Evolutionary conservation across 1,140 invertebrate species (phyloP).

Genomic region (Caenorhabditis briggsae): DNA sequence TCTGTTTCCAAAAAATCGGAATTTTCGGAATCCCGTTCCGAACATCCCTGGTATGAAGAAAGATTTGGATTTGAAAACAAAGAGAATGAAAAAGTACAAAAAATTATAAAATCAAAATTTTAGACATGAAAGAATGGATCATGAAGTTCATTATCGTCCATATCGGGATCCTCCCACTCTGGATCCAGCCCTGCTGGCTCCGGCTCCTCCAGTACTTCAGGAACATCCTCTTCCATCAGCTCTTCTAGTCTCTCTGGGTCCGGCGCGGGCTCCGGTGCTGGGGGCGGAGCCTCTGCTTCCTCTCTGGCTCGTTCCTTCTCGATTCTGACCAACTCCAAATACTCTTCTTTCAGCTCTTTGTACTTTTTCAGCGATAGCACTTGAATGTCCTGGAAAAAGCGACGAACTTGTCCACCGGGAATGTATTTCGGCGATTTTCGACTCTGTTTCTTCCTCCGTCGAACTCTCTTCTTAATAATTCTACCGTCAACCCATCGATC

Average conservation of each 20-base stretch:
- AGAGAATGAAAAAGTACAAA: too few species aligned
- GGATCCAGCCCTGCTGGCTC: not conserved
- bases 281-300: not conserved
- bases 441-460: conserved; percentile 20
- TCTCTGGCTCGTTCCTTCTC: conserved; percentile 19
- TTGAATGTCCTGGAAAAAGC: conserved; percentile 18
- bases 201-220: not conserved
- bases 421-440: not conserved
- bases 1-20: too few species aligned
- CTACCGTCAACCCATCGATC: not conserved
- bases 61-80: too few species aligned
- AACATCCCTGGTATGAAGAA: too few species aligned
- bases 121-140: too few species aligned
- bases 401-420: conserved; percentile 7
- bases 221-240: not conserved
- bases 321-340: not conserved
- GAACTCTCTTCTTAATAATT: not conserved
- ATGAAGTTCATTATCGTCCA: too few species aligned
- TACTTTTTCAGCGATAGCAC: conserved; percentile 37
- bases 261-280: not conserved
- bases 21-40: too few species aligned
- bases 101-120: not conserved
- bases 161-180: not conserved
- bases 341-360: conserved; percentile 1
- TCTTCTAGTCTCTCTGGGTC: not conserved